Evolutionary conservation across 1,140 invertebrate genomes (phyloP), one percentile per base, ranked within the genome.

Genomic region (Papilio xuthus): DNA sequence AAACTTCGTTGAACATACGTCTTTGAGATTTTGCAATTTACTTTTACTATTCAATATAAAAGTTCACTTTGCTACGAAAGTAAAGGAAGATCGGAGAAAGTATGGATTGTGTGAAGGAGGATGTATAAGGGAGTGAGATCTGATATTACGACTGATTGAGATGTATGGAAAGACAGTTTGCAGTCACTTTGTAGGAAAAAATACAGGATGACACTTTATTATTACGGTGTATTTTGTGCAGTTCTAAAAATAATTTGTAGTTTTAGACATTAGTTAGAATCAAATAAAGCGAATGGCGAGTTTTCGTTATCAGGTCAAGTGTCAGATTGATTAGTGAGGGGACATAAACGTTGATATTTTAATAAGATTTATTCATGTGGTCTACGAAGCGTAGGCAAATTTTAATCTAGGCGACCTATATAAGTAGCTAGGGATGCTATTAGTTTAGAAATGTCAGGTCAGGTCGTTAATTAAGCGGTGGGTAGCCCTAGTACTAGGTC

Each of bases 391-490:
- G 26, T 67, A 28, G 13, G 26, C 12, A 67, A 67, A 28, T 67
- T 67, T 18, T 28, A 23, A 26, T 67, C 60, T 67, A 67, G 4
- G 26, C 4, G 60, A 32, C 26, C 26, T 67, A 15, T 63, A 28
- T 67, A 67, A 67, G 60, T 60, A 10, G 56, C 18, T 15, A 67
- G 10, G 60, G 60, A 67, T 4, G 60, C 60, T 28, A 67, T 28
- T 13, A 28, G 60, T 4, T 67, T 10, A 8, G 60, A 28, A 32
- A 67, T 67, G 60, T 67, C 60, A 67, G 13, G 60, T n/a, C n/a
- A n/a, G 60, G 20, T 60, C 23, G 26, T 67, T 67, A 67, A 67
- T 67, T 67, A 67, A 67, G 60, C 28, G 26, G 18, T 67, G 26
- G 60, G 26, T 9, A 15, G 26, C 12, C 13, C 23, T 28, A 26